Evolutionary conservation across 2,113 vertebrate genomes (phyloP).

Genomic region (Seriola rivoliana): DNA sequence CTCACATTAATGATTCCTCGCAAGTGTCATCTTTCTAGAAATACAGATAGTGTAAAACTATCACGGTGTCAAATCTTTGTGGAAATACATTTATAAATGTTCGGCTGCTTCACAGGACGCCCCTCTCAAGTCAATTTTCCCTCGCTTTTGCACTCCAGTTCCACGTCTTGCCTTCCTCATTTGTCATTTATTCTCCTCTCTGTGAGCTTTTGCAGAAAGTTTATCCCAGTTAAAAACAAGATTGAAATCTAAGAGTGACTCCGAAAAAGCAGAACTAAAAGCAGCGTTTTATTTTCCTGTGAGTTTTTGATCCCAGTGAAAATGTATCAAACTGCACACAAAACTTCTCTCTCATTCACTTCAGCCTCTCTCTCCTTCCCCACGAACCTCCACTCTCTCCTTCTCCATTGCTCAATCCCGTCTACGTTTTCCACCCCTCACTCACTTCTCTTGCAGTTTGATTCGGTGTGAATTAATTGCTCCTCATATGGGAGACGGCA

Average conservation of each 20-base stretch:
- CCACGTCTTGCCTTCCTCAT: slow-evolving; percentile 14
- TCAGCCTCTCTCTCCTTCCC: slow-evolving; percentile 13
- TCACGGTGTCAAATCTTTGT: slow-evolving; percentile 57
- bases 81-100: slow-evolving; percentile 69
- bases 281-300: slow-evolving; percentile 23
- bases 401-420: slow-evolving; percentile 7
- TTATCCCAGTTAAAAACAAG: slow-evolving; percentile 32
- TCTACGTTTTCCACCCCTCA: slow-evolving; percentile 34
- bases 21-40: slow-evolving; percentile 70
- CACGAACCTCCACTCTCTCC: neutral
- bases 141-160: slow-evolving; percentile 14
- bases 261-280: slow-evolving; percentile 16
- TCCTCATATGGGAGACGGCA: slow-evolving; percentile 87
- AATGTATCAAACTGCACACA: slow-evolving; percentile 6
- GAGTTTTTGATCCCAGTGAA: slow-evolving; percentile 14
- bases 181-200: slow-evolving; percentile 31
- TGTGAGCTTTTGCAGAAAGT: slow-evolving; percentile 42
- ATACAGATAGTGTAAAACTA: slow-evolving; percentile 66
- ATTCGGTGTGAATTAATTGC: slow-evolving; percentile 87
- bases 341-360: neutral
- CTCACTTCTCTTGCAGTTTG: slow-evolving; percentile 78
- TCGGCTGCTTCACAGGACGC: slow-evolving; percentile 45
- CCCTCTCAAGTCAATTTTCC: slow-evolving; percentile 47
- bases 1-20: slow-evolving; percentile 68
- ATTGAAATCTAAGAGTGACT: slow-evolving; percentile 4